Base-by-base conservation (phyloP, 2,797 vertebrate genomes). In the Podarcis lilfordi region DNA sequence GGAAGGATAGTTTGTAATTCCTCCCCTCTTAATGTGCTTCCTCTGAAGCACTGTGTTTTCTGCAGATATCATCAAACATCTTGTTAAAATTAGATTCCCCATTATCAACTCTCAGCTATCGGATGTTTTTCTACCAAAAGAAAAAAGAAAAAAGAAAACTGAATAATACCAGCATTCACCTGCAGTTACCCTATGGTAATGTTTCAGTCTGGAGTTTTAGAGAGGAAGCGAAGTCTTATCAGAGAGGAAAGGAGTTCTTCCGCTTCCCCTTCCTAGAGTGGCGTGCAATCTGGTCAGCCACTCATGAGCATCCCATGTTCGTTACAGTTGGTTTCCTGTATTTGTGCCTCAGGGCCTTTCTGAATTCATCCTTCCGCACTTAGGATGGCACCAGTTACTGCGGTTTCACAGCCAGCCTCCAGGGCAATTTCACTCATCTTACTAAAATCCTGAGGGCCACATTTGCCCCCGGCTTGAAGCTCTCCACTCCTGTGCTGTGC, bases 141-240 rank as follows among this genome's bases (percentile, higher is more conserved):
- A 5, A 3, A 61, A 29, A 95, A n/a, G n/a, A n/a, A n/a, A n/a
- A 97, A 95, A 96, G 96, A 61, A 96, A 96, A 84, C 98, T 97
- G 92, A 96, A 95, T 90, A 97, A 95, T 76, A 96, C 96, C 86
- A 97, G 96, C 95, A 96, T 96, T 91, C 94, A 95, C 93, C 96
- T 97, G 81, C 97, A 96, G 17, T 78, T 64, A 89, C 97, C 88
- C 0, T 95, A 96, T 90, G 97, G 94, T 97, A 96, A 96, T 32
- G 79, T 92, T 86, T 95, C 85, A 97, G 96, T 94, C 89, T 98
- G 97, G 35, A 96, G 97, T 96, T 98, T 97, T 93, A 96, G 97
- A 66, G 91, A 91, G 79, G 97, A 98, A 95, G 94, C 88, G 0
- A 8, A 96, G 95, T 80, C 96, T 97, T 93, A 96, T 95, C 32